These are phyloP conservation scores for Goniozus legneri DNA, from an alignment of 1,140 invertebrate genomes.

Conservation along the genomic window DNA sequence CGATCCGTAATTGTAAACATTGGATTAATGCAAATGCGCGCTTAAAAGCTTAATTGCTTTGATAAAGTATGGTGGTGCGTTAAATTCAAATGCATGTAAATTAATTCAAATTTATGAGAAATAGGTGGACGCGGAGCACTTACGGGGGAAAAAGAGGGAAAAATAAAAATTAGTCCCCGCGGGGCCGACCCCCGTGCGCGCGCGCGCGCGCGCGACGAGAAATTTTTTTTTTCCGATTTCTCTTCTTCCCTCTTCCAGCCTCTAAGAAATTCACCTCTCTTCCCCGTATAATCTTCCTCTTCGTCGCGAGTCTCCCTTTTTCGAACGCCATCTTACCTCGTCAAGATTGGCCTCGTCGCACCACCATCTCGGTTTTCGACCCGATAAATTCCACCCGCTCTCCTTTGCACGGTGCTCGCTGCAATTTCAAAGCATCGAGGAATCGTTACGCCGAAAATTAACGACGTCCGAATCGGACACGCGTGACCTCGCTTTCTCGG, in stretches of 20 bases:
- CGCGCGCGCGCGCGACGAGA: too few species aligned
- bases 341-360: conserved; percentile 34
- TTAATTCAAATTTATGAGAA: conserved; percentile 58
- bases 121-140: conserved; percentile 54
- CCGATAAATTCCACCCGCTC: conserved; percentile 28
- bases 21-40: conserved; percentile 57
- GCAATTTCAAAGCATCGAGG: conserved; percentile 27
- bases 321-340: conserved; percentile 52
- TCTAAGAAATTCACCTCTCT: too few species aligned
- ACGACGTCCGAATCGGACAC: conserved; percentile 19
- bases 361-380: too few species aligned
- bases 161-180: conserved; percentile 56
- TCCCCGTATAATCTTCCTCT: conserved; percentile 11
- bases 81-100: conserved; percentile 59
- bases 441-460: conserved; percentile 23
- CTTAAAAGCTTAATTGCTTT: conserved; percentile 58
- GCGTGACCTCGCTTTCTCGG: background rate
- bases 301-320: conserved; percentile 23
- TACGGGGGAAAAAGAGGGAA: conserved; percentile 46
- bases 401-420: conserved; percentile 26
- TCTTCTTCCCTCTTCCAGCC: conserved; percentile 2
- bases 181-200: conserved; percentile 46
- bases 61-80: conserved; percentile 54
- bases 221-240: conserved; percentile 24
- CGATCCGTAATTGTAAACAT: conserved; percentile 55